phyloP scores from a whole-genome alignment of 2,888 invertebrate species.

The Toxonevra muliebris region DNA sequence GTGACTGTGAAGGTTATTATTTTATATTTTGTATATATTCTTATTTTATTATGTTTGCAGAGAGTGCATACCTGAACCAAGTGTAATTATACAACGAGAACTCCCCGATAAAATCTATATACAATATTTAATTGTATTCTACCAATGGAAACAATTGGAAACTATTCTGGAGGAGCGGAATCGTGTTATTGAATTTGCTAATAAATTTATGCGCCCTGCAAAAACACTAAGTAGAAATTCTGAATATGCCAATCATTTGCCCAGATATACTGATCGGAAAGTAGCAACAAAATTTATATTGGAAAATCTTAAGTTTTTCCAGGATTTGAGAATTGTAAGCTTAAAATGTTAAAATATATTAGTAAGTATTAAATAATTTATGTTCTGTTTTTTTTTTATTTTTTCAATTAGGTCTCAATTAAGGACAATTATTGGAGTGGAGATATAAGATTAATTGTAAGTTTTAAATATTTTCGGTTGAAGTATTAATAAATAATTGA shows the following conservation, averaged over 20 bases:
- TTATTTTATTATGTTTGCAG: slow-evolving; percentile 29
- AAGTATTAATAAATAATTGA: too few relatives aligned
- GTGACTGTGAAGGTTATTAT: background rate
- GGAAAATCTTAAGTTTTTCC: slow-evolving; percentile 45
- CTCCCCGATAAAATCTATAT: slow-evolving; percentile 51
- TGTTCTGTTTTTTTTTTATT: background rate
- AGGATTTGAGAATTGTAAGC: slow-evolving; percentile 45
- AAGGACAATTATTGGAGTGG: too few relatives aligned
- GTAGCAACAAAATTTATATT: slow-evolving; percentile 50
- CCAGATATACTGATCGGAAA: slow-evolving; percentile 39
- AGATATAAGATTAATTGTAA: slow-evolving; percentile 9
- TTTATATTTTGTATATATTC: background rate
- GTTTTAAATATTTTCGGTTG: background rate
- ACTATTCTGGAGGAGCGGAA: slow-evolving; percentile 40
- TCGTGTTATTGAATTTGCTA: slow-evolving; percentile 47
- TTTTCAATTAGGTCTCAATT: too few relatives aligned
- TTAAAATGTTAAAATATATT: too few relatives aligned
- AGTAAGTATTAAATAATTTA: background rate
- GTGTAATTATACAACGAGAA: slow-evolving; percentile 44
- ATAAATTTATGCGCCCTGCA: slow-evolving; percentile 51
- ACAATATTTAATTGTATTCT: slow-evolving; percentile 54
- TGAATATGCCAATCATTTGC: slow-evolving; percentile 46
- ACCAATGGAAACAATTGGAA: slow-evolving; percentile 50
- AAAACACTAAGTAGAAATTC: slow-evolving; percentile 42
- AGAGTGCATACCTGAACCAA: slow-evolving; percentile 42